Percentiles rank a stretch among this genome's conserved stretches.
Evolutionary conservation across 2,888 invertebrate species (phyloP).

Genomic region (Lymantria dispar): DNA sequence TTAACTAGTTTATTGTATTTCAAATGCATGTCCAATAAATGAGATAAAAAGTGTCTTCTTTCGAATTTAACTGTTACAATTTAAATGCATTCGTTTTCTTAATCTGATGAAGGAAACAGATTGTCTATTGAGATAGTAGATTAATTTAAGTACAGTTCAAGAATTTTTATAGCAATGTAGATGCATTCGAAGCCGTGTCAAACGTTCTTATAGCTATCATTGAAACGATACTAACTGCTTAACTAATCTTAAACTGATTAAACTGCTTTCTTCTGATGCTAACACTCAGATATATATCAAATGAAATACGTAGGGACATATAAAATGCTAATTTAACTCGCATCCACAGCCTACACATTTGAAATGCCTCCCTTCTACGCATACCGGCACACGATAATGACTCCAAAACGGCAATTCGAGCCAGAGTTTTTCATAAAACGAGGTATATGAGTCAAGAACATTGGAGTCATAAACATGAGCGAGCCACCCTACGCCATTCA

Average conservation of each 20-base stretch:
- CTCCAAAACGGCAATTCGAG: constrained; percentile 65
- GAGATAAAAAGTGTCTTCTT: constrained; percentile 12
- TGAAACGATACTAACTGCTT: constrained; percentile 31
- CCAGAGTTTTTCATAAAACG: constrained; percentile 75
- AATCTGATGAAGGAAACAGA: constrained; percentile 27
- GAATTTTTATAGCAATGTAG: constrained; percentile 32
- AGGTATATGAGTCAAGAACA: constrained; percentile 78
- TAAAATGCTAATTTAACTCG: constrained; percentile 49
- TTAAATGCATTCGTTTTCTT: constrained; percentile 28
- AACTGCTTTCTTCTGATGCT: constrained; percentile 32
- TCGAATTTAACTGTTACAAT: constrained; percentile 24
- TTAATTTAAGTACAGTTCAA: constrained; percentile 32
- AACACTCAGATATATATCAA: constrained; percentile 28
- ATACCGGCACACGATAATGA: constrained; percentile 62
- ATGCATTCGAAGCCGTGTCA: constrained; percentile 30
- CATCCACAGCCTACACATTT: constrained; percentile 38
- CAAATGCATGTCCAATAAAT: background rate
- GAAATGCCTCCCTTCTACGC: constrained; percentile 42
- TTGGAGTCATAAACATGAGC: constrained; percentile 72
- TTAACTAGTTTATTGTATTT: constrained; percentile 1
- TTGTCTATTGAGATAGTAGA: constrained; percentile 29
- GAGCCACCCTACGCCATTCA: constrained; percentile 70
- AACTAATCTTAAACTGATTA: constrained; percentile 37
- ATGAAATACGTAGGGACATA: constrained; percentile 34
- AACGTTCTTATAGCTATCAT: constrained; percentile 33